Base-by-base conservation (phyloP, 1,140 invertebrate species). In the Cydia strobilella region DNA sequence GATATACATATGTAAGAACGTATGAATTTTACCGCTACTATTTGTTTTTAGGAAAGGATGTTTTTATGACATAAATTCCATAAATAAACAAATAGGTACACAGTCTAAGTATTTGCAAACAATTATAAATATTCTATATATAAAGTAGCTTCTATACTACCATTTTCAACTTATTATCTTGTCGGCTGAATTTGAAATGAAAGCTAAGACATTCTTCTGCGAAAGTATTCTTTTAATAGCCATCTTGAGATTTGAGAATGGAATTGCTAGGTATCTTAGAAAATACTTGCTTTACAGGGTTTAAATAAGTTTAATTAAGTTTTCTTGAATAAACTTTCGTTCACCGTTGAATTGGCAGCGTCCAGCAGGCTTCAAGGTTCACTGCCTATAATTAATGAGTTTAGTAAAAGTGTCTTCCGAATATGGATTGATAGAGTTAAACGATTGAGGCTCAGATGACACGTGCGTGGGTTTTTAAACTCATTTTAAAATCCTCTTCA, bases 371-470 rank as follows among this genome's bases (percentile, higher is more conserved):
- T 59, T 59, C 54, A 20, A 59, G 54, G 54, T n/a, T 23, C 20
- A 18, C 48, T 51, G 48, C 5, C 48, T 51, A n/a, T 59, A 59
- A 59, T 59, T 59, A 59, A 59, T 59, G 15, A 59, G 54, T 59
- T 23, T 23, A 59, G 54, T 59, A 20, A 59, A 59, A 59, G 54
- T 54, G 51, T 23, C 54, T 59, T 59, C 20, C 54, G 9, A 59
- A 23, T 23, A 59, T 59, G 54, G 20, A 23, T 23, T 59, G 20
- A 59, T 59, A 6, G 42, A 45, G 48, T 18, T 18, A 51, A 51
- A 51, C n/a, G 48, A 51, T 51, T 23, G 20, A 23, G 54, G 20
- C 7, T 59, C 12, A 23, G 18, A 51, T 54, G 20, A 23, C 15
- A 9, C 20, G 54, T 59, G 20, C 20, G 54, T 59, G 54, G 54